Base-by-base conservation (phyloP, 2,888 invertebrate species). In the Diaperis boleti region DNA sequence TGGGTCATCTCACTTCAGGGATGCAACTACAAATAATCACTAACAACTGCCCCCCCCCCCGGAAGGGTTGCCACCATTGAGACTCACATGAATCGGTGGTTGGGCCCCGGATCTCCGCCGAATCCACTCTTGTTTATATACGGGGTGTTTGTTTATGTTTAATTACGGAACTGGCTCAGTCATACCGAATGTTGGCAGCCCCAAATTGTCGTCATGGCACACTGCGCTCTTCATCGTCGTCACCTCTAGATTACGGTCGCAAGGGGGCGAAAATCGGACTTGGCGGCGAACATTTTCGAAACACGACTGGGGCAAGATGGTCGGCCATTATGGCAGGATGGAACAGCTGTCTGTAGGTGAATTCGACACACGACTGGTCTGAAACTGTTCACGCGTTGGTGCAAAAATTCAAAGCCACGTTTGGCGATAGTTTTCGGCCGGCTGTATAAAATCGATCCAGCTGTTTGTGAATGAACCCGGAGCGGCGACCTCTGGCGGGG, bases 321-420 rank as follows among this genome's bases (percentile, higher is more conserved):
- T 71, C 70, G 70, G 72, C 72, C 71, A 72, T 72, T 71, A 69
- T 70, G 66, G 69, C 70, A 61, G 69, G 65, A 66, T 63, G 68
- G 66, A 71, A 71, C 71, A 71, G 71, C 69, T 69, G 69, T 65
- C 66, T 64, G 47, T 71, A 68, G 70, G 69, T 69, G 69, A 69
- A 68, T 63, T 57, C 47, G 44, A 61, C 39, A 37, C 62, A 68
- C 50, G 56, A 60, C 47, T 10, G 47, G 59, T 26, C 45, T 31
- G 6, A 47, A 42, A 41, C 18, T 7, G 10, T n/a, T n/a, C 29
- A 42, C 20, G 26, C 26, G 26, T 8, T 1, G 26, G 6, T n/a
- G 26, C 26, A n/a, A n/a, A 26, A 26, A 26, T 5, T 26, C 1
- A 26, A 26, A 26, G 26, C n/a, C 35, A 31, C 15, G 26, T n/a